Evolutionary conservation across 2,888 invertebrate species (phyloP), one percentile per base, ranked within the genome.

Genomic region (Meteorus colon): DNA sequence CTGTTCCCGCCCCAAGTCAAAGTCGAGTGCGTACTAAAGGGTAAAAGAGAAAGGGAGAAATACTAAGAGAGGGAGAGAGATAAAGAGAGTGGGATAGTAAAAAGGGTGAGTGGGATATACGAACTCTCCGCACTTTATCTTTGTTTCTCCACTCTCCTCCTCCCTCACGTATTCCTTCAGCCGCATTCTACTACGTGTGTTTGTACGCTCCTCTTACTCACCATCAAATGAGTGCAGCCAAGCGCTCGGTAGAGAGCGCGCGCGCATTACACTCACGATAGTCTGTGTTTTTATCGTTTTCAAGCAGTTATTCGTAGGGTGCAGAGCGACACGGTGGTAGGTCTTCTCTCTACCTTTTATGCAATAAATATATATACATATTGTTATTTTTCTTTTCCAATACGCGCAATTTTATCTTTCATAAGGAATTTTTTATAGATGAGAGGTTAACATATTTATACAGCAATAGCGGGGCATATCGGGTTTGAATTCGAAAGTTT

Each of bases 241-340:
- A 69, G 14, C 71, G 68, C 63, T 51, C n/a, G 66, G 31, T 75
- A 67, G 70, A 63, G 72, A 68, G 84, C 85, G 83, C 83, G 77
- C 73, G 74, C 79, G 74, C 80, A 79, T 75, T 77, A 83, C 81
- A 83, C 29, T 29, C 29, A 34, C 63, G 10, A 4, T n/a, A 14
- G 16, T n/a, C 16, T 63, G 63, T 12, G 16, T 29, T 16, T 31
- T 29, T 8, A 10, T 34, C 83, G 83, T 83, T 82, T 81, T 81
- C 75, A 81, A 81, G 80, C 86, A 88, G 88, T 87, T 84, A 86
- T 85, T 85, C 87, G 88, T 87, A 84, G 83, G 83, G 84, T 85
- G 86, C 86, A 85, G 85, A 84, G 80, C 83, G 82, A 82, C 82
- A 84, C 83, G 85, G 85, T 85, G 85, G 85, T 85, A 82, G 10